Conservation (phyloP, 2,797 vertebrate genomes). For the Schizopygopsis pylzovi region DNA sequence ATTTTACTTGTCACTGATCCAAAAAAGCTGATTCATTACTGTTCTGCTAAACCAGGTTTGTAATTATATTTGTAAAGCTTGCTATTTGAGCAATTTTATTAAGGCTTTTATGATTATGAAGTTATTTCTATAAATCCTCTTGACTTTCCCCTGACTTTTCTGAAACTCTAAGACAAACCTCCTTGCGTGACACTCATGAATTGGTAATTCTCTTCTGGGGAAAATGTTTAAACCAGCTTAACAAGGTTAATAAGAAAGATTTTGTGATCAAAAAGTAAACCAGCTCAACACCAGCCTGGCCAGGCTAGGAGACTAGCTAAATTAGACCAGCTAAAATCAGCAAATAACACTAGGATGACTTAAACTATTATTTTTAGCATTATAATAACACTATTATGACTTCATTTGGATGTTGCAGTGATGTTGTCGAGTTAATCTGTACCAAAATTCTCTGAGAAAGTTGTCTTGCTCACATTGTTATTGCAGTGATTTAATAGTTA, state of each 20-base stretch:
- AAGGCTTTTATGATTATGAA: conserved; percentile 28
- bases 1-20: conserved; percentile 46
- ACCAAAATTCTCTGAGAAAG: background rate
- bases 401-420: background rate
- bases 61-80: conserved; percentile 48
- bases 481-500: conserved; percentile 36
- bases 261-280: background rate
- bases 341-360: background rate
- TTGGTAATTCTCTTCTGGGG: background rate
- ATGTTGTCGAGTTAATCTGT: background rate
- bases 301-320: background rate
- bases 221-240: background rate
- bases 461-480: conserved; percentile 25
- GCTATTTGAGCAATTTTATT: conserved; percentile 23
- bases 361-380: background rate
- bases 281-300: background rate
- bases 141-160: conserved; percentile 33
- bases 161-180: conserved; percentile 8
- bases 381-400: background rate
- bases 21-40: conserved; percentile 12
- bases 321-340: background rate
- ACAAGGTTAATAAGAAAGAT: background rate
- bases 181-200: background rate
- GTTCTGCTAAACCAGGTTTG: conserved; percentile 42
- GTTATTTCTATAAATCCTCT: conserved; percentile 35